phyloP scores from a whole-genome alignment of 2,888 invertebrate genomes.

The Psylliodes chrysocephalus region DNA sequence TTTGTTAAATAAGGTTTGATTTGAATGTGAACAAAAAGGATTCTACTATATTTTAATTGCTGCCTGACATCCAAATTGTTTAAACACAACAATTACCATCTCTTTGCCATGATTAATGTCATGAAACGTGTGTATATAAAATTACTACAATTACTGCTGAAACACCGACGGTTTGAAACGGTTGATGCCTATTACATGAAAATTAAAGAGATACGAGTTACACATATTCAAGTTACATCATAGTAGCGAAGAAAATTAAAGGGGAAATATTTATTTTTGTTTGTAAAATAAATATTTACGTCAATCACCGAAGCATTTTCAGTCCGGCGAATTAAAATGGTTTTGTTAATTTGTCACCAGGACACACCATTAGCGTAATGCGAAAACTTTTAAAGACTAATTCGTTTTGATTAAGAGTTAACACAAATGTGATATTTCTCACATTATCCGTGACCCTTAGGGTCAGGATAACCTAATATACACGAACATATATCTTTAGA shows the following conservation, averaged over 20 bases:
- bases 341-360: too few species aligned
- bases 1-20: neutral
- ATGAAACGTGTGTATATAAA: constrained; percentile 3
- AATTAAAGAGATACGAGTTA: neutral
- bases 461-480: neutral
- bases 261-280: too few species aligned
- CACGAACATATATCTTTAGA: neutral
- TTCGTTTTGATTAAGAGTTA: neutral
- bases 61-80: neutral
- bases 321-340: too few species aligned
- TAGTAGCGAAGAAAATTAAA: too few species aligned
- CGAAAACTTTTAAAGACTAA: neutral
- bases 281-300: too few species aligned
- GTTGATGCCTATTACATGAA: neutral
- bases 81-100: neutral
- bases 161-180: neutral
- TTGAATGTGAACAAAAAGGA: neutral
- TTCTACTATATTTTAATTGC: neutral
- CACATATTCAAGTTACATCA: too few species aligned
- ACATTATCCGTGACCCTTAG: neutral
- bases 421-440: neutral
- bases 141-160: neutral
- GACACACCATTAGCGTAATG: neutral
- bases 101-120: neutral
- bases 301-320: too few species aligned